Evolutionary conservation across 1,140 invertebrate species (phyloP).

Genomic region (Solen grandis): DNA sequence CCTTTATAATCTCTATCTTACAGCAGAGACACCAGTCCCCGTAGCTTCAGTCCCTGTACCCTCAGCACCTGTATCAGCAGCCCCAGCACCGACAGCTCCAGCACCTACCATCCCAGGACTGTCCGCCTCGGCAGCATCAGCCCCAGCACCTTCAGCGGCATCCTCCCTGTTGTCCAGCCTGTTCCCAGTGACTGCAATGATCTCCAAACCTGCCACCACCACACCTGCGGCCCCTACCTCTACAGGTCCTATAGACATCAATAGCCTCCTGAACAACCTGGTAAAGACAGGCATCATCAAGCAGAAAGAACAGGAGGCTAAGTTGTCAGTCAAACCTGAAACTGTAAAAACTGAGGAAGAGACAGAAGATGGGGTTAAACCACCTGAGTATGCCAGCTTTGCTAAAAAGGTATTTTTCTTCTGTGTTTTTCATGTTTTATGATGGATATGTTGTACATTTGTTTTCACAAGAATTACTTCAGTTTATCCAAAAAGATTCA

Average conservation of each 20-base stretch:
- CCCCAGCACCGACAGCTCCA: no score
- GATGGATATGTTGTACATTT: no score
- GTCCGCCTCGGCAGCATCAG: no score
- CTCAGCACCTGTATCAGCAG: no score
- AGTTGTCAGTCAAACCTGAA: neutral
- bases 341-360: neutral
- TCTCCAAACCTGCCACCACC: neutral
- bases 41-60: no score
- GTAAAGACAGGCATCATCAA: conserved; percentile 91
- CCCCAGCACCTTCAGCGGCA: no score
- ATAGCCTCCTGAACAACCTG: conserved; percentile 91
- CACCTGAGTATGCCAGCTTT: conserved; percentile 3
- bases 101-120: no score
- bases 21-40: no score
- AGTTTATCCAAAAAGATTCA: no score
- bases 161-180: conserved; percentile 47
- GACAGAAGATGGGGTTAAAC: conserved; percentile 9
- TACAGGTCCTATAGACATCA: conserved; percentile 85
- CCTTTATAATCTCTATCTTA: no score
- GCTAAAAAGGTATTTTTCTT: conserved; percentile 21
- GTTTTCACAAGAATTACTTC: no score
- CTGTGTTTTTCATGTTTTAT: no score
- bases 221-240: neutral
- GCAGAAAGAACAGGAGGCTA: neutral
- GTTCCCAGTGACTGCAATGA: conserved; percentile 34